These are phyloP conservation scores for Apodemia mormo DNA, from an alignment of 2,888 invertebrate species.

Conservation along the genomic window DNA sequence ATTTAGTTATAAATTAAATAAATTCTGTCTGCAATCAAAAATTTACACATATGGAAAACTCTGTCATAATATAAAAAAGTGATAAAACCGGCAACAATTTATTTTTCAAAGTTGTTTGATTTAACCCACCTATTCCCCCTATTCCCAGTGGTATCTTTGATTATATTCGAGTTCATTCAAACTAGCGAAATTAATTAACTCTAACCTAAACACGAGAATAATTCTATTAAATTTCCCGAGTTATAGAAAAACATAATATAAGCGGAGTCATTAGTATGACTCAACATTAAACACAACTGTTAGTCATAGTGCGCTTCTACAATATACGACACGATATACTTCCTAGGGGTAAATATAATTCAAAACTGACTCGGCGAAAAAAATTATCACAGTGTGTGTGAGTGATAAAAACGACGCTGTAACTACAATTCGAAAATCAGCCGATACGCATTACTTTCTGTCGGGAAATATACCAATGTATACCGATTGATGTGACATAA, in stretches of 20 bases:
- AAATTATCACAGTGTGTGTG: neutral
- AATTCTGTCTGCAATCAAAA: no score
- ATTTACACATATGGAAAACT: no score
- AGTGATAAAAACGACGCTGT: neutral
- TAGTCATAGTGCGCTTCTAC: neutral
- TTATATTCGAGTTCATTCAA: neutral
- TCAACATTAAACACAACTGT: constrained; percentile 6
- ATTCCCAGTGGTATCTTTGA: neutral
- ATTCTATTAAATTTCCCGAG: neutral
- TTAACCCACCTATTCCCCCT: no score
- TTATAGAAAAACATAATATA: constrained; percentile 10
- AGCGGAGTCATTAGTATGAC: constrained; percentile 6
- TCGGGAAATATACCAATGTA: no score
- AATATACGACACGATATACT: constrained; percentile 9
- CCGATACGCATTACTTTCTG: no score
- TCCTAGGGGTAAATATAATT: neutral
- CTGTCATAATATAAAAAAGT: no score
- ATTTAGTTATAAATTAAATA: no score
- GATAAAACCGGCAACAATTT: no score
- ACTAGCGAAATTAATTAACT: neutral
- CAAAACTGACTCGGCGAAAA: neutral
- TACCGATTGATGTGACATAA: no score
- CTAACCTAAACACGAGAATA: neutral
- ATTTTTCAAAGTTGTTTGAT: no score
- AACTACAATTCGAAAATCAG: no score